Base-by-base conservation (phyloP, 2,888 invertebrate species). In the Drosophila kanekoi region DNA sequence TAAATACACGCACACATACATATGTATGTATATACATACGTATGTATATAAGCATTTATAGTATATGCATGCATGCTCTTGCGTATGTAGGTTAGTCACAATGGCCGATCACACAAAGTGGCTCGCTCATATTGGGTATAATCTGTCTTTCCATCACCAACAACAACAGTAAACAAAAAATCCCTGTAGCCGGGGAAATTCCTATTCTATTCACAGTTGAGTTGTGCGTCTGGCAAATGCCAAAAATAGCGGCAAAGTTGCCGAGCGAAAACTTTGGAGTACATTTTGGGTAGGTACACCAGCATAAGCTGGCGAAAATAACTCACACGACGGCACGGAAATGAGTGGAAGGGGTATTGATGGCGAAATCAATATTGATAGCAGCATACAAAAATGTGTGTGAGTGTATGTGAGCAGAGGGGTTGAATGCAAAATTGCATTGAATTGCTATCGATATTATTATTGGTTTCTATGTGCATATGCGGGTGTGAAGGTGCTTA, bases 81-180 rank as follows among this genome's bases (percentile, higher is more conserved):
- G 23, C 23, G 23, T 23, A 59, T 54, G 33, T 62, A 56, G 47
- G 47, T 56, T 43, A 62, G 65, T 71, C 61, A 58, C 72, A 76
- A 37, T 63, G 57, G 44, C 13, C 74, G 78, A 64, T 64, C 72
- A 73, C 72, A 23, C 40, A 70, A 70, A 64, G 52, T 75, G 59
- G 56, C 43, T 35, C 54, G 37, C 43, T 67, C 44, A 33, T 61
- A 28, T 38, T 10, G 18, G 8, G 23, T 8, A 23, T 23, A 18
- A 9, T 28, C 43, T 16, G 6, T 13, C 11, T 11, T 33, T 11
- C 13, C 9, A 33, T 6, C n/a, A 33, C 13, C n/a, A 20, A 58
- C 20, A 38, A 32, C 20, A 38, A 38, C 20, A 5, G 5, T 13
- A 38, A 5, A 14, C 3, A 40, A 59, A 20, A 33, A 40, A 33